A percentile compares a stretch with the other conserved stretches of the same genome.
Evolutionary conservation across 2,888 invertebrate species (phyloP).

Genomic region (Ophion slaviceki): DNA sequence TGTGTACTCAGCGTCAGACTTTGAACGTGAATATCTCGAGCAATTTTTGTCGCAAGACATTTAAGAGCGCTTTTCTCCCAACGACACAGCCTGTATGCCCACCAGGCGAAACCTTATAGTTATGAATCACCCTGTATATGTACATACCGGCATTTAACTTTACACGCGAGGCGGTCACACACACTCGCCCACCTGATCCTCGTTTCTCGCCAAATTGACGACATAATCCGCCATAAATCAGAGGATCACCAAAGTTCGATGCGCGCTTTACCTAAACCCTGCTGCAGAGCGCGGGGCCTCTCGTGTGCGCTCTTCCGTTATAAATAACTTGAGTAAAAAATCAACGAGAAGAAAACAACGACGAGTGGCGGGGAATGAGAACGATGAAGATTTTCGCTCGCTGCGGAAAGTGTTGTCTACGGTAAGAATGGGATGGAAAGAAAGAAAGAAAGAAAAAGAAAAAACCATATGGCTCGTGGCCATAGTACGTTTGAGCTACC

Average conservation of each 20-base stretch:
- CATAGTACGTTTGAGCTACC: slow-evolving; percentile 76
- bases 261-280: slow-evolving; percentile 38
- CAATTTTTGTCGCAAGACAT: too few relatives aligned
- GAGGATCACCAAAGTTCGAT: slow-evolving; percentile 77
- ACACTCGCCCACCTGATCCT: slow-evolving; percentile 80
- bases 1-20: too few relatives aligned
- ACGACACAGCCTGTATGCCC: too few relatives aligned
- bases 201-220: slow-evolving; percentile 80
- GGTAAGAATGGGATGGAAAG: slow-evolving; percentile 16
- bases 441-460: not conserved
- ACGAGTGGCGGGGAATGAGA: not conserved
- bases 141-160: slow-evolving; percentile 32
- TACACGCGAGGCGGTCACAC: slow-evolving; percentile 50
- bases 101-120: not conserved
- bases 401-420: slow-evolving; percentile 27
- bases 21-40: too few relatives aligned
- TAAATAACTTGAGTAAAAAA: slow-evolving; percentile 38
- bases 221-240: slow-evolving; percentile 83
- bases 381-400: slow-evolving; percentile 37
- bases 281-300: slow-evolving; percentile 28
- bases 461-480: slow-evolving; percentile 25
- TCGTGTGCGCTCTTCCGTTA: slow-evolving; percentile 34
- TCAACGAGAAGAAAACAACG: not conserved
- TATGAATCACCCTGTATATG: not conserved
- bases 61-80: not conserved